These are phyloP conservation scores for Anguilla japonica DNA, from an alignment of 2,113 vertebrate species.

Conservation along the genomic window DNA sequence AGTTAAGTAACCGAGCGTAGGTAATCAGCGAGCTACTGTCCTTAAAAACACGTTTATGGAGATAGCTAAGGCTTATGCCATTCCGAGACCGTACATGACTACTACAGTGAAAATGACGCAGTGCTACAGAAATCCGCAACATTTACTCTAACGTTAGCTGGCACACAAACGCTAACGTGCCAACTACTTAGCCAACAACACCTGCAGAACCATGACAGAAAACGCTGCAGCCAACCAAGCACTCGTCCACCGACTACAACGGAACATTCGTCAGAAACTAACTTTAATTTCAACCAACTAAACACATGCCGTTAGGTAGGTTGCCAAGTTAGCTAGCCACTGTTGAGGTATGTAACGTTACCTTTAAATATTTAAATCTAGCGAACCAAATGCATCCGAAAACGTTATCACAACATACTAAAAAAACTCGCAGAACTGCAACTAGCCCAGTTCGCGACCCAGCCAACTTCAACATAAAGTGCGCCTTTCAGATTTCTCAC, in stretches of 20 bases:
- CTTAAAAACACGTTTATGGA: background rate
- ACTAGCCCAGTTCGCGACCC: background rate
- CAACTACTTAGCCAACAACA: background rate
- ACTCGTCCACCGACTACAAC: background rate
- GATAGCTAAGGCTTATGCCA: background rate
- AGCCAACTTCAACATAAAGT: background rate
- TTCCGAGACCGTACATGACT: background rate
- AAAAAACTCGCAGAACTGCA: background rate
- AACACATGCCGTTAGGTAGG: background rate
- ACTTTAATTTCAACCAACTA: background rate
- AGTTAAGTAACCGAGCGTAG: no score
- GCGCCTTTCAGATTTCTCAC: background rate
- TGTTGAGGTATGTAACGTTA: background rate
- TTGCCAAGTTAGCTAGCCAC: background rate
- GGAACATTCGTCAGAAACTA: background rate
- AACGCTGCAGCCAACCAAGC: background rate
- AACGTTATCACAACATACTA: background rate
- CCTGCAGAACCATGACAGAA: background rate
- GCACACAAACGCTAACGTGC: background rate
- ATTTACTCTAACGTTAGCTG: background rate
- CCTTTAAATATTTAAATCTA: no score
- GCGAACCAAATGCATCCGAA: no score
- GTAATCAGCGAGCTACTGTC: no score
- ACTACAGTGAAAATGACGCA: background rate
- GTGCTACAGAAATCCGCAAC: slow-evolving; percentile 1